These are phyloP conservation scores for Fratercula arctica DNA, from an alignment of 2,797 vertebrate genomes.

Conservation along the genomic window DNA sequence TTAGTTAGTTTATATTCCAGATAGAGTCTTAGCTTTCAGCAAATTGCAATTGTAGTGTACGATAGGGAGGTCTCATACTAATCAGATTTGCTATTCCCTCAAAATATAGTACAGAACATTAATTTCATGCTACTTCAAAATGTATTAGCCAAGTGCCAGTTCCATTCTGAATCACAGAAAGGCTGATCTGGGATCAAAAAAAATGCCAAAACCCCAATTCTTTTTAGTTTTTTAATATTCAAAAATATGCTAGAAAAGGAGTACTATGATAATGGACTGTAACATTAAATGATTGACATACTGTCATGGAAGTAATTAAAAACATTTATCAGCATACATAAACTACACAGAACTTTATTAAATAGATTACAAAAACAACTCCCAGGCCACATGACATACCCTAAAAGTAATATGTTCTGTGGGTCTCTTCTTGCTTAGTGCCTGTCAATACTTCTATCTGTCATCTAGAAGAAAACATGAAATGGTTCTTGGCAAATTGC, in stretches of 20 bases:
- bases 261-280: background rate
- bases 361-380: background rate
- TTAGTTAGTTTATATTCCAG: slow-evolving; percentile 7
- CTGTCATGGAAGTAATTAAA: slow-evolving; percentile 34
- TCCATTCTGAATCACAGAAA: background rate
- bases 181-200: background rate
- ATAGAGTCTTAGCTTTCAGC: slow-evolving; percentile 30
- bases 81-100: slow-evolving; percentile 50
- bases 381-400: background rate
- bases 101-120: slow-evolving; percentile 49
- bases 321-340: slow-evolving; percentile 26
- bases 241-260: background rate
- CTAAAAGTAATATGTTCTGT: background rate
- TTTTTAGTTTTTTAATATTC: background rate
- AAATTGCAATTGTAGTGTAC: background rate
- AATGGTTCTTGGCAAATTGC: background rate
- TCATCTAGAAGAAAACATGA: background rate
- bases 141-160: slow-evolving; percentile 18
- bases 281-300: slow-evolving; percentile 29
- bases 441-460: background rate
- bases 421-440: background rate
- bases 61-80: background rate
- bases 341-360: background rate
- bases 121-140: slow-evolving; percentile 60
- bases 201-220: too few species aligned